Percentiles rank a stretch among this genome's conserved stretches.
Evolutionary conservation across 2,113 vertebrate genomes (phyloP).

Genomic region (Pelecanus crispus): DNA sequence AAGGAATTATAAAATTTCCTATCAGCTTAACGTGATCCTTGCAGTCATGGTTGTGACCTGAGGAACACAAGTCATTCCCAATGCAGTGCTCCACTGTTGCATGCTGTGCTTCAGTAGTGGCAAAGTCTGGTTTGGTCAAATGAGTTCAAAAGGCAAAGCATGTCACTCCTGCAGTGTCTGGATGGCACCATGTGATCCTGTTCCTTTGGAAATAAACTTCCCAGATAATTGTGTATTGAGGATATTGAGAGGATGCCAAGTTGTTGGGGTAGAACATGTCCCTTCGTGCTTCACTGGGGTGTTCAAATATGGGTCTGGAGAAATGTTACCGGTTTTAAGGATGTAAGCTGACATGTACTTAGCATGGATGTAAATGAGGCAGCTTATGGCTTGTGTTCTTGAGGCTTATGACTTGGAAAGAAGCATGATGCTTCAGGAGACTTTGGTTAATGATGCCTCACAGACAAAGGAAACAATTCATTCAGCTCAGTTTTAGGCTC

Average conservation of each 20-base stretch:
- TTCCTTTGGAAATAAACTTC: background rate
- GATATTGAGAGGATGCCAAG: background rate
- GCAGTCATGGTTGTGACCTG: background rate
- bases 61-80: background rate
- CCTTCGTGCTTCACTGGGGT: background rate
- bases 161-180: background rate
- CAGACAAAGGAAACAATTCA: background rate
- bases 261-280: background rate
- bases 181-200: background rate
- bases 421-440: background rate
- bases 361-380: background rate
- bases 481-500: background rate
- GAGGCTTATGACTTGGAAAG: background rate
- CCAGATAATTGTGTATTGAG: background rate
- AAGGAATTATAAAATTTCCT: background rate
- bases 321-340: background rate
- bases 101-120: accelerated
- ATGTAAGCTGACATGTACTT: background rate
- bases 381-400: background rate
- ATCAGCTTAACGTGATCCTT: background rate
- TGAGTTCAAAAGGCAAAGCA: background rate
- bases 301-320: background rate
- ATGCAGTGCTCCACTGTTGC: background rate
- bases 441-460: background rate
- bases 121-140: background rate